These are phyloP conservation scores for Odontesthes bonariensis DNA, from an alignment of 2,113 vertebrate genomes.

Conservation along the genomic window DNA sequence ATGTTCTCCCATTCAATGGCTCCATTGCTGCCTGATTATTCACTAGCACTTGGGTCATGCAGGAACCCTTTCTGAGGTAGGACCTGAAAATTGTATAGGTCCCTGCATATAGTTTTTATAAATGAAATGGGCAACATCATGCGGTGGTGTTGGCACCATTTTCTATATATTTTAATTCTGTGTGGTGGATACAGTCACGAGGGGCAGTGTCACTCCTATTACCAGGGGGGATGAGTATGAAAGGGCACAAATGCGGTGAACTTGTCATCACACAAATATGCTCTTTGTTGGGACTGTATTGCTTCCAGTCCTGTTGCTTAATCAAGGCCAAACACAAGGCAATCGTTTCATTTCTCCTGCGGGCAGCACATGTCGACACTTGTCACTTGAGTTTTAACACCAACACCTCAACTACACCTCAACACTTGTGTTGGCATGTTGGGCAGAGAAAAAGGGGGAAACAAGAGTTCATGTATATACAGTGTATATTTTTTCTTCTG, in stretches of 20 bases:
- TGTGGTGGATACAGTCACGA: conserved; percentile 45
- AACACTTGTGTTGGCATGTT: conserved; percentile 25
- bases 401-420: conserved; percentile 1
- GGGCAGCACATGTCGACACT: conserved; percentile 20
- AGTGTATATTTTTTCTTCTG: not conserved
- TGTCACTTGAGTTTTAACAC: conserved; percentile 37
- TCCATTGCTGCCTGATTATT: conserved; percentile 64
- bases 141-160: no score
- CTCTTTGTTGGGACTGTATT: conserved; percentile 41
- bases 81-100: conserved; percentile 54
- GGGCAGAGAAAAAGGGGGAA: not conserved
- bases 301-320: conserved; percentile 36
- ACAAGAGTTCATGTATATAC: conserved; percentile 5
- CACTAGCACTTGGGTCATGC: conserved; percentile 56
- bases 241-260: conserved; percentile 12
- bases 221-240: conserved; percentile 21
- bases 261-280: conserved; percentile 45
- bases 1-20: conserved; percentile 53
- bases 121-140: conserved; percentile 16
- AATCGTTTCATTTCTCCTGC: conserved; percentile 15
- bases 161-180: conserved; percentile 38
- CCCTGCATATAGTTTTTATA: conserved; percentile 37
- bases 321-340: conserved; percentile 56
- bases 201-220: conserved; percentile 14
- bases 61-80: conserved; percentile 43